Percentiles rank a stretch among this genome's conserved stretches.
Evolutionary conservation across 2,888 invertebrate species (phyloP).

Genomic region (Sphecodes monilicornis): DNA sequence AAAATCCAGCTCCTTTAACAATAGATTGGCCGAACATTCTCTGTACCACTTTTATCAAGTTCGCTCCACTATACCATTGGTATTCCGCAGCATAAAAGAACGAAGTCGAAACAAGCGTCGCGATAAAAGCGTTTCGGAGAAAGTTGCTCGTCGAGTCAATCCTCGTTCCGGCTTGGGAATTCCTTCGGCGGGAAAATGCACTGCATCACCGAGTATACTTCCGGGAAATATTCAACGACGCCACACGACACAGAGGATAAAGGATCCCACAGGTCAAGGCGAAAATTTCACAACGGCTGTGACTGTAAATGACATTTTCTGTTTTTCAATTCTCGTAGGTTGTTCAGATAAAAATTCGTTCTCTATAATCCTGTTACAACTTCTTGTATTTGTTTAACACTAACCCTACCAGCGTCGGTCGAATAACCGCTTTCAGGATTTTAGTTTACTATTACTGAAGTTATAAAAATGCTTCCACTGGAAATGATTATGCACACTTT

Average conservation of each 20-base stretch:
- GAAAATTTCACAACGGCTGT: not conserved
- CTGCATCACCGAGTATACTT: constrained; percentile 8
- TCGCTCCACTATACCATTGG: not conserved
- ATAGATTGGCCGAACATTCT: not conserved
- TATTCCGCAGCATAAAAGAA: not conserved
- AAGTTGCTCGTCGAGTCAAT: constrained; percentile 9
- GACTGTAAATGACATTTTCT: not conserved
- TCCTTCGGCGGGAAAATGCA: constrained; percentile 2
- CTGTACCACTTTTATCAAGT: constrained; percentile 2
- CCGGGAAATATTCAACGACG: constrained; percentile 13
- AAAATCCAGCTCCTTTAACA: not conserved
- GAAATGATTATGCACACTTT: too few species aligned
- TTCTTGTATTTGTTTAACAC: too few species aligned
- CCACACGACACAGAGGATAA: constrained; percentile 5
- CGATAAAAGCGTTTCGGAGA: constrained; percentile 10
- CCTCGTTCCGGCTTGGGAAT: not conserved
- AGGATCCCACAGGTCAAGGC: constrained; percentile 7
- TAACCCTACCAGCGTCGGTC: too few species aligned
- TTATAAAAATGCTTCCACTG: too few species aligned
- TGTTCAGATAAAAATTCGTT: not conserved
- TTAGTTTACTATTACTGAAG: too few species aligned
- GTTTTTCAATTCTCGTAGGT: not conserved
- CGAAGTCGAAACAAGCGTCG: constrained; percentile 7
- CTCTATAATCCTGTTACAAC: not conserved
- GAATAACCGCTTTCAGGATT: too few species aligned